Conservation (phyloP, 2,797 vertebrate species). For the Ctenosaura bakeri region DNA sequence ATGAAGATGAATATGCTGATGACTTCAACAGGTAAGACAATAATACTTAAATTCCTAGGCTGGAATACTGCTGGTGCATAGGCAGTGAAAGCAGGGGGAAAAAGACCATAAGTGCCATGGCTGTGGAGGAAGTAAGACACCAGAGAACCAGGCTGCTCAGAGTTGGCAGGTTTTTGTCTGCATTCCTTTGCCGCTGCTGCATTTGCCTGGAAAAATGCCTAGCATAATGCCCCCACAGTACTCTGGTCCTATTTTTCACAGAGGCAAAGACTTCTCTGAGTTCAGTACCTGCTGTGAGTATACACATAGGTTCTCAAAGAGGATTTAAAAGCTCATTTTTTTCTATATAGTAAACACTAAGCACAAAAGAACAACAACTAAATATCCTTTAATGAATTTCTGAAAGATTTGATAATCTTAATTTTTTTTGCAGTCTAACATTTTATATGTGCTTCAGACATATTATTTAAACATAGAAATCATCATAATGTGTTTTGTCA, state of each 20-base stretch:
- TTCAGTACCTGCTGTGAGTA: background rate
- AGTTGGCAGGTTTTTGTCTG: too few species aligned
- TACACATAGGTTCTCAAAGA: background rate
- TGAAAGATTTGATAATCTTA: background rate
- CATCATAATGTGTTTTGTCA: background rate
- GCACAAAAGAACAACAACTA: background rate
- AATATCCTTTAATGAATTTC: background rate
- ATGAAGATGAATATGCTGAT: constrained; percentile 92
- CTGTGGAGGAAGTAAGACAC: too few species aligned
- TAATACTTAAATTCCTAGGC: background rate
- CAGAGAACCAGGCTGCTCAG: too few species aligned
- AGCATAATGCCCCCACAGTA: too few species aligned
- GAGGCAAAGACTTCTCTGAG: too few species aligned
- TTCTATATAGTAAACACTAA: background rate
- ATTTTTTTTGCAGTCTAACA: background rate
- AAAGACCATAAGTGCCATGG: too few species aligned
- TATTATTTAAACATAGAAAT: background rate
- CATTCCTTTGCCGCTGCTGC: too few species aligned
- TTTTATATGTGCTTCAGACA: background rate
- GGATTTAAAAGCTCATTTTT: background rate
- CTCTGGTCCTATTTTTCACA: background rate
- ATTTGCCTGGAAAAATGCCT: too few species aligned
- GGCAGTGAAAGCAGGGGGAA: too few species aligned
- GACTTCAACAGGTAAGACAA: constrained; percentile 92
- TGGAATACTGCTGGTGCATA: background rate